Evolutionary conservation across 2,113 vertebrate species (phyloP).

Genomic region (Callaeas wilsoni): DNA sequence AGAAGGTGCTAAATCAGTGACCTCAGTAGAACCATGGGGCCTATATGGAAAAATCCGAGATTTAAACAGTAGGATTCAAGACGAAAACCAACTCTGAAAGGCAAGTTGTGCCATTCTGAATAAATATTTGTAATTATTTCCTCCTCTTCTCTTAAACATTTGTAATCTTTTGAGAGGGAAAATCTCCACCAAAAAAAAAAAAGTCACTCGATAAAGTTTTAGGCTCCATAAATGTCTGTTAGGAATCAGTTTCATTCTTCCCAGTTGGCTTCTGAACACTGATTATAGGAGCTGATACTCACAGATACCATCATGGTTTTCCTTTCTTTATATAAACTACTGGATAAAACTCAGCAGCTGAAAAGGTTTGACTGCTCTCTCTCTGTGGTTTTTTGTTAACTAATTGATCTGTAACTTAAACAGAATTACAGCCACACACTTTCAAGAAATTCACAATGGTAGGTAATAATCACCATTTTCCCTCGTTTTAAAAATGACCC

Average conservation of each 20-base stretch:
- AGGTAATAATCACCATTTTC: neutral
- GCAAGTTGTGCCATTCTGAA: neutral
- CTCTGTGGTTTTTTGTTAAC: neutral
- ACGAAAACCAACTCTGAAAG: neutral
- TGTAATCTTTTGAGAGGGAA: neutral
- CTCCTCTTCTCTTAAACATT: neutral
- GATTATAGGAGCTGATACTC: neutral
- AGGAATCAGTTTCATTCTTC: neutral
- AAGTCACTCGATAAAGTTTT: neutral
- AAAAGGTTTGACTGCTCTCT: neutral
- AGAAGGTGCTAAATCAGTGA: neutral
- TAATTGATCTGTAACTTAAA: neutral
- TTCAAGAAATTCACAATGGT: neutral
- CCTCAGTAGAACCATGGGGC: neutral
- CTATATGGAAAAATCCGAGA: neutral
- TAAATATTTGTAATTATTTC: neutral
- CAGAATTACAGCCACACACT: neutral
- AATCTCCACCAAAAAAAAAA: neutral
- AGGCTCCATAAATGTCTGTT: neutral
- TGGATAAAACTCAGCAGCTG: neutral
- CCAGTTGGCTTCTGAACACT: neutral
- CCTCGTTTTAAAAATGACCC: neutral
- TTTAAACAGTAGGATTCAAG: neutral
- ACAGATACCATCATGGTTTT: neutral
- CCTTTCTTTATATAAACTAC: neutral